Evolutionary conservation across 2,888 invertebrate genomes (phyloP).

Genomic region (Philhelius pedissequus): DNA sequence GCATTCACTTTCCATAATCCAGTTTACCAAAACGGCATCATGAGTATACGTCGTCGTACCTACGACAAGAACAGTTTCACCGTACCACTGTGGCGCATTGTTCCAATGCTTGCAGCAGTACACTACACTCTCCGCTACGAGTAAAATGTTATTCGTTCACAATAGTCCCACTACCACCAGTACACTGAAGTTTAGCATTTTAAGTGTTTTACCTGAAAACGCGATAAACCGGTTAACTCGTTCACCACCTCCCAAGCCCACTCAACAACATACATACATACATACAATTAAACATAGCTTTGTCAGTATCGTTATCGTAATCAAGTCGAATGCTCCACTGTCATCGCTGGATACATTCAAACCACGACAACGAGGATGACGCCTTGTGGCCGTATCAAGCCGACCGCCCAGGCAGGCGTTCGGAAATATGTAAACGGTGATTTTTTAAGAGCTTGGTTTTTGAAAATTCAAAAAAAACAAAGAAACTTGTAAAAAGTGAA

Average conservation of each 20-base stretch:
- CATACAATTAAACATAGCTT: not conserved
- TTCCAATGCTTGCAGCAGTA: constrained; percentile 28
- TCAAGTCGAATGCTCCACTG: constrained; percentile 56
- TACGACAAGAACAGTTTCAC: constrained; percentile 63
- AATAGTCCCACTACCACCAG: not conserved
- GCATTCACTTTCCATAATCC: constrained; percentile 48
- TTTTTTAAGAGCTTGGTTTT: too few species aligned
- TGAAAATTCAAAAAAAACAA: too few species aligned
- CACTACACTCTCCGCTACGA: constrained; percentile 14
- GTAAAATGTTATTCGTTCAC: constrained; percentile 26
- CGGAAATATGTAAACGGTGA: too few species aligned
- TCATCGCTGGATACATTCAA: constrained; percentile 14
- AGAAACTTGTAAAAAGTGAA: too few species aligned
- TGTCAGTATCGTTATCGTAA: constrained; percentile 38
- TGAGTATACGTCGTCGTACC: constrained; percentile 33
- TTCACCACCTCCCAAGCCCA: not conserved
- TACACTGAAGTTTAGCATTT: not conserved
- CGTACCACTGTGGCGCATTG: constrained; percentile 22
- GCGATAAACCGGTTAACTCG: constrained; percentile 58
- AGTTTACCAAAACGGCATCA: constrained; percentile 53
- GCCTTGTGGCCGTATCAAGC: not conserved
- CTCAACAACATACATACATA: too few species aligned
- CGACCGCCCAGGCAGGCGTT: not conserved
- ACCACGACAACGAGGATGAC: not conserved
- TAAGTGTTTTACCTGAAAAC: constrained; percentile 35